Evolutionary conservation across 2,888 invertebrate genomes (phyloP).

Genomic region (Drosophila trichaetosa): DNA sequence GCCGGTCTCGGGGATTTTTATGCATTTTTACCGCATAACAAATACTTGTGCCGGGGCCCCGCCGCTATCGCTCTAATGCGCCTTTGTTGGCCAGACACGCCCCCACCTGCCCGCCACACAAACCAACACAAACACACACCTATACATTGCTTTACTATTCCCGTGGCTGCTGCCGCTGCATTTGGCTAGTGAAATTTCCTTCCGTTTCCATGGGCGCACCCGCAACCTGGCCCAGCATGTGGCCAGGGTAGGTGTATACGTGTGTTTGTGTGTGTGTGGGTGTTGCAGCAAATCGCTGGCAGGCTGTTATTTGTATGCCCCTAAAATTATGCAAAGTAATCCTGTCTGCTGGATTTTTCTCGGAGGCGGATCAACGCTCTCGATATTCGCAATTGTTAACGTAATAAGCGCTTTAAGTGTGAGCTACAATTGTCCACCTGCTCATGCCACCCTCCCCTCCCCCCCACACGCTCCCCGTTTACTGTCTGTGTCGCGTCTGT

Average conservation of each 20-base stretch:
- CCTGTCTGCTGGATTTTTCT: slow-evolving; percentile 56
- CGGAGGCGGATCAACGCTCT: slow-evolving; percentile 48
- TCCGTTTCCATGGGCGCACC: slow-evolving; percentile 66
- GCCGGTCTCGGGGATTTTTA: slow-evolving; percentile 85
- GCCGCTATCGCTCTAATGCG: slow-evolving; percentile 71
- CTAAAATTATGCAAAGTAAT: slow-evolving; percentile 80
- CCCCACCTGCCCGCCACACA: slow-evolving; percentile 21
- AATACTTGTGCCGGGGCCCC: slow-evolving; percentile 73
- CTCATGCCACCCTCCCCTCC: background rate
- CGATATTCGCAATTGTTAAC: slow-evolving; percentile 81
- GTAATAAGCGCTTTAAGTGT: slow-evolving; percentile 78
- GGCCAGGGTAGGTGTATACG: slow-evolving; percentile 10
- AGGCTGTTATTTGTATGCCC: slow-evolving; percentile 76
- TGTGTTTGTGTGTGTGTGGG: slow-evolving; percentile 17
- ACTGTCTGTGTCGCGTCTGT: slow-evolving; percentile 53
- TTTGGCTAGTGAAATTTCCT: slow-evolving; percentile 80
- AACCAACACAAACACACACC: slow-evolving; percentile 7
- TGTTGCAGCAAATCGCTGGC: slow-evolving; percentile 45
- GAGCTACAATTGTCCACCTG: slow-evolving; percentile 62
- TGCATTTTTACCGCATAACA: slow-evolving; percentile 84
- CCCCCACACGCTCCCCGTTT: background rate
- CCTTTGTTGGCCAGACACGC: slow-evolving; percentile 60
- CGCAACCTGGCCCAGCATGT: slow-evolving; percentile 32
- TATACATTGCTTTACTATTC: slow-evolving; percentile 22
- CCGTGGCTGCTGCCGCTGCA: slow-evolving; percentile 56